Evolutionary conservation across 2,888 invertebrate genomes (phyloP).

Genomic region (Hypselothyrea guttata): DNA sequence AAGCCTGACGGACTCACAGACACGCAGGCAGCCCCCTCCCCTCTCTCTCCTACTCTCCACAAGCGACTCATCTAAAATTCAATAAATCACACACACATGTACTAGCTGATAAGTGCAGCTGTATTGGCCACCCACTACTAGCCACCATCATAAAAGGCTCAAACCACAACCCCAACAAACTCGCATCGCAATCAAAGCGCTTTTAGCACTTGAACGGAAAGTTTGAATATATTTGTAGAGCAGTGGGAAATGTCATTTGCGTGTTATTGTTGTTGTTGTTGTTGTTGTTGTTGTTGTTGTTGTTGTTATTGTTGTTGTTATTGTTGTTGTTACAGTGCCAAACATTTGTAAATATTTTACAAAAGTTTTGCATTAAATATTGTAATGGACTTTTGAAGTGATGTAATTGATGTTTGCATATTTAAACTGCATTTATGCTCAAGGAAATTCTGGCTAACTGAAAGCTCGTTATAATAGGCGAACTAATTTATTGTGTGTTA

Average conservation of each 20-base stretch:
- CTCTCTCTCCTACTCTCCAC: conserved; percentile 42
- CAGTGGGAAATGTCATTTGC: conserved; percentile 63
- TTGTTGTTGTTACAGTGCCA: conserved; percentile 46
- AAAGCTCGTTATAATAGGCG: no score
- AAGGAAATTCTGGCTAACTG: neutral
- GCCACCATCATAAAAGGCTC: conserved; percentile 18
- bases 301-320: conserved; percentile 32
- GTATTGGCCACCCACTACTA: conserved; percentile 49
- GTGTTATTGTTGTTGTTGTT: conserved; percentile 38
- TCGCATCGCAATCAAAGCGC: conserved; percentile 58
- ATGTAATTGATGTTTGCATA: no score
- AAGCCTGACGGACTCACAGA: conserved; percentile 51
- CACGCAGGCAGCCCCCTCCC: conserved; percentile 53
- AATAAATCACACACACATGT: conserved; percentile 69
- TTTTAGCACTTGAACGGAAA: conserved; percentile 64
- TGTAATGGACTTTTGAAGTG: conserved; percentile 17
- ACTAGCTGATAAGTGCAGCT: conserved; percentile 40
- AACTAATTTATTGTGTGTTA: no score
- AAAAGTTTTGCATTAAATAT: conserved; percentile 64
- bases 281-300: conserved; percentile 42
- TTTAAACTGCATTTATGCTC: neutral
- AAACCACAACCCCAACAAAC: conserved; percentile 1
- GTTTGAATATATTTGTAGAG: neutral
- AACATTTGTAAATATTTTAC: conserved; percentile 72
- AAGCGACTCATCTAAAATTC: conserved; percentile 74